Evolutionary conservation across 2,888 invertebrate genomes (phyloP).

Genomic region (Sisyra terminalis): DNA sequence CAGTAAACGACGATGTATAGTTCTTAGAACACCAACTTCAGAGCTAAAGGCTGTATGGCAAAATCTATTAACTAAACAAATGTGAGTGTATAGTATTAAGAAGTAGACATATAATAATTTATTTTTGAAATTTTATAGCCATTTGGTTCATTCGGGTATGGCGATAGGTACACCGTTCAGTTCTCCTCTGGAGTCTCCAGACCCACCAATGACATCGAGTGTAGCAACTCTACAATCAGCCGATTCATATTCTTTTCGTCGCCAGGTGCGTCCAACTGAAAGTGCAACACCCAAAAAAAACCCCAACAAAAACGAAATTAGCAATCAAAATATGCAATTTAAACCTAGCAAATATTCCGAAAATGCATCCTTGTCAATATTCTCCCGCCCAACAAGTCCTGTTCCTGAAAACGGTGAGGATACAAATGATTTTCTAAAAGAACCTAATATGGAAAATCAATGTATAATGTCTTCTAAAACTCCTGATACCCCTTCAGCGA

Average conservation of each 20-base stretch:
- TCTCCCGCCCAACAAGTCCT: conserved; percentile 1
- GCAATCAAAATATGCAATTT: conserved; percentile 10
- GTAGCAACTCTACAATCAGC: conserved; percentile 48
- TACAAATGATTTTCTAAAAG: conserved; percentile 10
- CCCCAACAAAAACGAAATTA: conserved; percentile 11
- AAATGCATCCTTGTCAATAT: conserved; percentile 4
- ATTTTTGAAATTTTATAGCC: conserved; percentile 37
- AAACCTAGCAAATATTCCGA: conserved; percentile 9
- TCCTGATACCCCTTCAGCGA: conserved; percentile 52
- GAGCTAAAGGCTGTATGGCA: conserved; percentile 85
- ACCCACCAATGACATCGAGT: conserved; percentile 49
- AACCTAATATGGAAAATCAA: conserved; percentile 15
- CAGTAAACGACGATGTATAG: conserved; percentile 48
- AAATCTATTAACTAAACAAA: conserved; percentile 71
- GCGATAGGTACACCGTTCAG: conserved; percentile 55
- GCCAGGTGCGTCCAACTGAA: conserved; percentile 27
- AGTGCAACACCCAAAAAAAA: conserved; percentile 8
- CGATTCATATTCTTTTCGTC: conserved; percentile 34
- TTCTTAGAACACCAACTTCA: conserved; percentile 62
- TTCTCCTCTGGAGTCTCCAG: conserved; percentile 71
- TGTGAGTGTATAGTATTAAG: conserved; percentile 39
- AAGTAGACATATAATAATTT: too few relatives aligned
- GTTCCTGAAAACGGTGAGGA: conserved; percentile 6
- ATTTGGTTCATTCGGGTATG: conserved; percentile 64
- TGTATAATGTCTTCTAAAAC: conserved; percentile 25